These are phyloP conservation scores for Caranx melampygus DNA, from an alignment of 2,113 vertebrate species.

Conservation along the genomic window DNA sequence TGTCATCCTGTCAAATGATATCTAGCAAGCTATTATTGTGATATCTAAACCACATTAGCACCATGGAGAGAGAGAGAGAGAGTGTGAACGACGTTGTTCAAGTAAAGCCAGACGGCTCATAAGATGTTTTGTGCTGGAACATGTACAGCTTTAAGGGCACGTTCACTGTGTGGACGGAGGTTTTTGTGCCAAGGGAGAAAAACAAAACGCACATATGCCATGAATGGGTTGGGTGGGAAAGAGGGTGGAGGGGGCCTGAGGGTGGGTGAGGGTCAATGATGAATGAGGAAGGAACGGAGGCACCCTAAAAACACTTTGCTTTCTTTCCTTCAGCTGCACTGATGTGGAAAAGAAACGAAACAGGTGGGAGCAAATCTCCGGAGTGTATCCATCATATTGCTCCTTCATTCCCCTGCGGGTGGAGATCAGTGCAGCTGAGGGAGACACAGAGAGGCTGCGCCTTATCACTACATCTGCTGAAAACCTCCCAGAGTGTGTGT, in stretches of 20 bases:
- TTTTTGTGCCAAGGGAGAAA: conserved; percentile 30
- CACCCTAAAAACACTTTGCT: conserved; percentile 33
- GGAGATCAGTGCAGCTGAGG: conserved; percentile 58
- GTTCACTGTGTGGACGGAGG: conserved; percentile 12
- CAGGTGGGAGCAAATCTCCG: conserved; percentile 75
- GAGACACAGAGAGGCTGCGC: background rate
- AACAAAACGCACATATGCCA: conserved; percentile 45
- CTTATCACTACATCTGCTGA: background rate
- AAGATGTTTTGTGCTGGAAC: conserved; percentile 52
- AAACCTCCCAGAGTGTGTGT: background rate
- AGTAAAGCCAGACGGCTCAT: conserved; percentile 67
- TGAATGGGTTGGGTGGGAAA: conserved; percentile 28
- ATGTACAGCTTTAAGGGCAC: conserved; percentile 20
- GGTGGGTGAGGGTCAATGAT: conserved; percentile 7
- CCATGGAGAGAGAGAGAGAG: conserved; percentile 59
- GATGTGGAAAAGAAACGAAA: conserved; percentile 32
- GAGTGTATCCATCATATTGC: conserved; percentile 78
- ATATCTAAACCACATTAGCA: conserved; percentile 70
- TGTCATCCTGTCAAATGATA: conserved; percentile 7
- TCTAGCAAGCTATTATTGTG: conserved; percentile 39
- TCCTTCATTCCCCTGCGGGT: conserved; percentile 26
- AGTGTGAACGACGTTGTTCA: conserved; percentile 52
- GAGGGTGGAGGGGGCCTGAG: no score
- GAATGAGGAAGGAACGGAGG: conserved; percentile 22
- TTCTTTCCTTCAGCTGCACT: conserved; percentile 54